Percentiles rank a stretch among this genome's conserved stretches.
These are phyloP conservation scores for Crotalus tigris DNA, from an alignment of 2,113 vertebrate species.

Conservation along the genomic window DNA sequence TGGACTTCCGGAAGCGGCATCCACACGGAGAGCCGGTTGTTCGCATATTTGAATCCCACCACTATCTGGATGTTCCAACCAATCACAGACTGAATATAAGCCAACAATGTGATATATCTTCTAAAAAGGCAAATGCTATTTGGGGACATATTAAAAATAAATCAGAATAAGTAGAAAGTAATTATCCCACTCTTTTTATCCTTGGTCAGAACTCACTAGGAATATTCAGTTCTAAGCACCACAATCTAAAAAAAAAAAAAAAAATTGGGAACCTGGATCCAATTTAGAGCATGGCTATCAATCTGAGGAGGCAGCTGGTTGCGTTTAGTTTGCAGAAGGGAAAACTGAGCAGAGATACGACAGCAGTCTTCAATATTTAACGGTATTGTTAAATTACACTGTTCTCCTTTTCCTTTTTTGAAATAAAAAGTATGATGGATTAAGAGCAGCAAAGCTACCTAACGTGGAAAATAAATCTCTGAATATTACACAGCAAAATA, in stretches of 20 bases:
- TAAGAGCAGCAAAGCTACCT: not conserved
- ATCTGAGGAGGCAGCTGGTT: not conserved
- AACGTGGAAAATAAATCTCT: not conserved
- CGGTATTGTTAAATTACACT: not conserved
- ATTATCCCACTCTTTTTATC: not conserved
- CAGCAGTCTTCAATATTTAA: not conserved
- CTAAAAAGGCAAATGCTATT: not conserved
- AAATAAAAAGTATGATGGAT: not conserved
- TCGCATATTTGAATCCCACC: too few relatives aligned
- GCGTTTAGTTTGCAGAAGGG: not conserved
- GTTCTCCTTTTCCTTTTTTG: not conserved
- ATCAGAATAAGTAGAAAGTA: not conserved
- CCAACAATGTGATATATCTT: not conserved
- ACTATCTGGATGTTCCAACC: not conserved
- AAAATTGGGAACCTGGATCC: not conserved
- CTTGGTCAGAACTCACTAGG: not conserved
- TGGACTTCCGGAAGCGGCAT: too few relatives aligned
- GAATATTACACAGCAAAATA: not conserved
- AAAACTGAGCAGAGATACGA: not conserved
- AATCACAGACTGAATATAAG: not conserved
- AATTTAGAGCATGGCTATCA: not conserved
- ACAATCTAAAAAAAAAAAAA: too few relatives aligned
- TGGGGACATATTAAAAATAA: not conserved
- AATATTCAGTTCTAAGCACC: not conserved
- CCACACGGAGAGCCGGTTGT: too few relatives aligned